These are phyloP conservation scores for Arenaria interpres DNA, from an alignment of 2,113 vertebrate genomes.

Conservation along the genomic window DNA sequence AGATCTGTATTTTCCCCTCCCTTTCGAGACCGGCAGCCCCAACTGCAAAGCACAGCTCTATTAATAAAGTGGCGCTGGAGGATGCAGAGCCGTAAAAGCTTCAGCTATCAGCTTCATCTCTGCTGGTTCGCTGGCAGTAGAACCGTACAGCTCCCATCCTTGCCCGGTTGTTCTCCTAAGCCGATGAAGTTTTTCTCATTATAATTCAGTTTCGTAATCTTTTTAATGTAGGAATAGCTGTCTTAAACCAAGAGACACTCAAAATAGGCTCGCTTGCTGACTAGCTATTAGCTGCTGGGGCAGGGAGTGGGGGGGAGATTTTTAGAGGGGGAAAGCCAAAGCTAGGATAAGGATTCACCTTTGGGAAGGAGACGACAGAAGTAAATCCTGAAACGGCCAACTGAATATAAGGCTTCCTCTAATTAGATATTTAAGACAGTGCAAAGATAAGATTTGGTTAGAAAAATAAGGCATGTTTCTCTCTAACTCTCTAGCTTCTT, in stretches of 20 bases:
- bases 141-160: not conserved
- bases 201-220: too few species aligned
- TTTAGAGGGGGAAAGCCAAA: not conserved
- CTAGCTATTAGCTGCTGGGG: not conserved
- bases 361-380: not conserved
- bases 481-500: not conserved
- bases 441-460: not conserved
- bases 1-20: not conserved
- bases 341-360: not conserved
- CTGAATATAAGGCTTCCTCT: not conserved
- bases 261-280: rapidly evolving
- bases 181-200: not conserved
- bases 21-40: not conserved
- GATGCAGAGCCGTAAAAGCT: not conserved
- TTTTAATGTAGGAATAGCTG: not conserved
- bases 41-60: not conserved
- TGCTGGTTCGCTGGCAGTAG: not conserved
- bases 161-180: not conserved
- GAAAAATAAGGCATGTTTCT: not conserved
- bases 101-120: not conserved
- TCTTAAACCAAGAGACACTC: not conserved
- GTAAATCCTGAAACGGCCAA: not conserved
- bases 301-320: too few species aligned
- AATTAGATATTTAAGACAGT: not conserved
- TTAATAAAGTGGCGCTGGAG: not conserved